These are phyloP conservation scores for Meloidogyne hapla DNA, from an alignment of 1,140 invertebrate species.

Conservation along the genomic window DNA sequence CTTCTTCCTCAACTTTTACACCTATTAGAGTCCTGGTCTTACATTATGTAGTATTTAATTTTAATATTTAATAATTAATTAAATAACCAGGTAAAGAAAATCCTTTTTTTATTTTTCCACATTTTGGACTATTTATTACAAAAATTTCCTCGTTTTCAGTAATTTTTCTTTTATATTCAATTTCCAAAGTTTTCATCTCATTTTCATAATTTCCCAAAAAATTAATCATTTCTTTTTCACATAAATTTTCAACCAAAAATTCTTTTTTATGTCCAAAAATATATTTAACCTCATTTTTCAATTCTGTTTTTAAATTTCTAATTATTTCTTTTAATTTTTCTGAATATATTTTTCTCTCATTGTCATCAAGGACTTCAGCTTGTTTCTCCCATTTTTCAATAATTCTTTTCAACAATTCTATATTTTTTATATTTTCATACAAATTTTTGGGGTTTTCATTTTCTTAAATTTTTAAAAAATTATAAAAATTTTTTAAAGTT, in stretches of 20 bases:
- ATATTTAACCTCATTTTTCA: not conserved
- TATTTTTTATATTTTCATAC: not conserved
- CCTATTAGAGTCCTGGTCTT: too few species aligned
- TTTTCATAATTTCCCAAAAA: not conserved
- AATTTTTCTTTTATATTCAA: not conserved
- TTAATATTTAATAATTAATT: too few species aligned
- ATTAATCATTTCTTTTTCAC: constrained; percentile 2
- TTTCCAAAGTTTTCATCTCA: not conserved
- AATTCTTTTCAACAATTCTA: not conserved
- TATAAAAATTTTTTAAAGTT: not conserved
- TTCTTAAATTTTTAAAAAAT: not conserved
- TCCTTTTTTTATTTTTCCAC: too few species aligned
- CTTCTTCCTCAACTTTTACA: too few species aligned
- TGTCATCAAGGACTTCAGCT: not conserved
- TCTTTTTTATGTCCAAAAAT: not conserved
- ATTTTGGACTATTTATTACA: too few species aligned
- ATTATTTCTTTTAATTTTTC: not conserved
- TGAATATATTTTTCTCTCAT: not conserved
- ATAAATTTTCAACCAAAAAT: not conserved
- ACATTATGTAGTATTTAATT: too few species aligned
- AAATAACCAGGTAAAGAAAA: too few species aligned
- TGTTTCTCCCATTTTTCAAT: not conserved
- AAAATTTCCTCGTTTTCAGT: not conserved
- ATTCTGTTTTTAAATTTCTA: not conserved
- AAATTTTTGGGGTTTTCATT: not conserved